Percentiles rank a stretch among this genome's conserved stretches.
These are phyloP conservation scores for Jordanella pulchra DNA, from an alignment of 2,797 vertebrate genomes.

Conservation along the genomic window DNA sequence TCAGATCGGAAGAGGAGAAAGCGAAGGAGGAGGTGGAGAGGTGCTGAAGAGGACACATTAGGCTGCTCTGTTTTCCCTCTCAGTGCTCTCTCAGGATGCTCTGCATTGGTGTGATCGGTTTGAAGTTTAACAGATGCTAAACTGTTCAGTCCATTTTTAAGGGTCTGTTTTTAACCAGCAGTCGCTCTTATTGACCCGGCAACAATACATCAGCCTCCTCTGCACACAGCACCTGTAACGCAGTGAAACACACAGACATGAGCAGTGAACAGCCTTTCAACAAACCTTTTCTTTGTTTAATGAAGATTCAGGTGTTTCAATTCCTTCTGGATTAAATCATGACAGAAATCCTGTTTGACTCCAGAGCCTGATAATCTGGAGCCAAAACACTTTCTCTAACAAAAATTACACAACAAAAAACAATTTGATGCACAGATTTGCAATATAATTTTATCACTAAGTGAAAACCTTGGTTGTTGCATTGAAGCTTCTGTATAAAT, in stretches of 20 bases:
- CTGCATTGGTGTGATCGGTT: conserved; percentile 45
- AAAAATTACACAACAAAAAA: conserved; percentile 56
- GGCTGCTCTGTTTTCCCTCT: conserved; percentile 51
- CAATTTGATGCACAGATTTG: conserved; percentile 45
- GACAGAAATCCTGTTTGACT: conserved; percentile 3
- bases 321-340: conserved; percentile 46
- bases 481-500: not conserved
- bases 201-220: conserved; percentile 54
- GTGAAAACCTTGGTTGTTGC: conserved; percentile 27
- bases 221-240: conserved; percentile 68
- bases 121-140: conserved; percentile 79
- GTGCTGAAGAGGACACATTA: conserved; percentile 57
- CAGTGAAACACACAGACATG: conserved; percentile 45
- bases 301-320: conserved; percentile 41
- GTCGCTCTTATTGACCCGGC: conserved; percentile 56
- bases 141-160: conserved; percentile 67
- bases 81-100: conserved; percentile 22
- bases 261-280: conserved; percentile 42
- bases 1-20: conserved; percentile 37
- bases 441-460: conserved; percentile 47
- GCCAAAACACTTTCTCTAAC: conserved; percentile 54
- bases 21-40: conserved; percentile 45
- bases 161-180: conserved; percentile 42
- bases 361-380: not conserved
- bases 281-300: conserved; percentile 53